Conservation (phyloP, 2,888 invertebrate genomes). For the Drosophila putrida region DNA sequence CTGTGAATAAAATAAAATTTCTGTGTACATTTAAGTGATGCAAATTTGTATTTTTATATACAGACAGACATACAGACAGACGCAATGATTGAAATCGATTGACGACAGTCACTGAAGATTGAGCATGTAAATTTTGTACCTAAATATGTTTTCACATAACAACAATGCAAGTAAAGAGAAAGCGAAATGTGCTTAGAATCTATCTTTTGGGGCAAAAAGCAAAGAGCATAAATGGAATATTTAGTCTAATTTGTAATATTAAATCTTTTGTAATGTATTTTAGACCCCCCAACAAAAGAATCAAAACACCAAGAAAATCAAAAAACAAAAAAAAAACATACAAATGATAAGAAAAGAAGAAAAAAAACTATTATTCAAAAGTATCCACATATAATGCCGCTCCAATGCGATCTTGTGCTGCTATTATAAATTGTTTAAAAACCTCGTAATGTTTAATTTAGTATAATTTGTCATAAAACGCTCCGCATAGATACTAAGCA, state of each 20-base stretch:
- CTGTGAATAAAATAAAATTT: slow-evolving; percentile 66
- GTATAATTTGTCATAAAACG: slow-evolving; percentile 59
- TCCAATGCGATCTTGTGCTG: slow-evolving; percentile 36
- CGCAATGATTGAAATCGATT: slow-evolving; percentile 26
- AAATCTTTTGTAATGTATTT: slow-evolving; percentile 47
- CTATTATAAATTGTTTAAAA: slow-evolving; percentile 58
- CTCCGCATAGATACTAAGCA: slow-evolving; percentile 53
- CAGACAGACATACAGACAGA: slow-evolving; percentile 10
- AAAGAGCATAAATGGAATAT: slow-evolving; percentile 34
- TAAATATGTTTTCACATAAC: slow-evolving; percentile 25
- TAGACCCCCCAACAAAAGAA: slow-evolving; percentile 24
- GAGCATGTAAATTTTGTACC: slow-evolving; percentile 59
- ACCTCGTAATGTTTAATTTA: slow-evolving; percentile 74
- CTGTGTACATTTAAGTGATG: slow-evolving; percentile 42
- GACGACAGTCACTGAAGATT: slow-evolving; percentile 11
- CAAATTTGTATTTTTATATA: slow-evolving; percentile 50
- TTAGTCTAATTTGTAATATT: slow-evolving; percentile 59
- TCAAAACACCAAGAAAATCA: neutral
- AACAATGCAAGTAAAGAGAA: slow-evolving; percentile 22
- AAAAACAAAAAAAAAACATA: slow-evolving; percentile 11
- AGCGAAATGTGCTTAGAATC: slow-evolving; percentile 17
- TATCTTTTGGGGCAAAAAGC: slow-evolving; percentile 16
- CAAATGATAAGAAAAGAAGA: slow-evolving; percentile 7
- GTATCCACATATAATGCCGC: slow-evolving; percentile 41
- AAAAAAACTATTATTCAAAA: slow-evolving; percentile 28